Evolutionary conservation across 1,140 invertebrate species (phyloP), one percentile per base, ranked within the genome.

Genomic region (Bombus pascuorum): DNA sequence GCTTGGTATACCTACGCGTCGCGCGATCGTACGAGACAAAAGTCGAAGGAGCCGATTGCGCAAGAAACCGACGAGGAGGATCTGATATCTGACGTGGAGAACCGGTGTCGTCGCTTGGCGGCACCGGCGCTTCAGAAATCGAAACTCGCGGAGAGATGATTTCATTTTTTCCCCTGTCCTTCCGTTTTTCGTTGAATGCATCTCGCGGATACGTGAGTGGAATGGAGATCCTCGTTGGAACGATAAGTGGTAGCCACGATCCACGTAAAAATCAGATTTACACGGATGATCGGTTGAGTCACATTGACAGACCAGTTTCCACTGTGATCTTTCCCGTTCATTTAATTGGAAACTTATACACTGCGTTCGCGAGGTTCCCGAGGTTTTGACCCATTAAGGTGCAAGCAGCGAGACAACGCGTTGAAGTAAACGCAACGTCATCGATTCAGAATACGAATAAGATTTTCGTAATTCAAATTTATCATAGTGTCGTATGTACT

Each of bases 1-100:
- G 34, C 32, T 39, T 18, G 47, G n/a, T 39, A 8, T 53, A 53
- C 65, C 6, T 42, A 32, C 28, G 68, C 42, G 32, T 65, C 18
- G 53, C 80, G 57, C 34, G 34, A 42, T 6, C 32, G 25, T 32
- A 44, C 34, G 71, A 44, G 53, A 81, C 59, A 85, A 81, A 85
- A 81, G 59, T 75, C 78, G 44, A 25, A 73, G 68, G 79, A 57
- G 32, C 18, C 44, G 80, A 75, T 86, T 86, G 73, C 73, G 73
- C 80, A 83, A 81, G 71, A 81, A 86, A 47, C 15, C 53, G 53
- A 59, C 32, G 57, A 81, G 28, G 34, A 74, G 25, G 78, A 62
- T 47, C 66, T 10, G 57, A 34, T 73, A 34, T 39, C 39, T 8
- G 25, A 28, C 37, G 44, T 78, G 68, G 1, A n/a, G 75, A 85